Base-by-base conservation (phyloP, 2,797 vertebrate species). In the Poecilia wingei region DNA sequence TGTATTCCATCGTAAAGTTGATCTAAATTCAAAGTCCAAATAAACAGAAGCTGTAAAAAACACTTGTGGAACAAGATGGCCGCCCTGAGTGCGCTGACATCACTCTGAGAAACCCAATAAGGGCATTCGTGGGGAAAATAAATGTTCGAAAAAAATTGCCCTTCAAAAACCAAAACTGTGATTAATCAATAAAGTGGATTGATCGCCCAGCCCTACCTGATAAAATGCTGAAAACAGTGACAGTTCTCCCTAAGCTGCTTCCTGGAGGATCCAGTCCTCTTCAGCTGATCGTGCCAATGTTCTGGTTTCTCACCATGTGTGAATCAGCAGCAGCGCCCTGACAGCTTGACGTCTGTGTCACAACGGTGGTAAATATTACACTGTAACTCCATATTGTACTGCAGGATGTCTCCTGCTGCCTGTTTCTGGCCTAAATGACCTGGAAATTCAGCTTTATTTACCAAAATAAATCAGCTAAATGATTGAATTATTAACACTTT, bases 281-380 rank as follows among this genome's bases (percentile, higher is more conserved):
- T 82, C 83, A 79, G 68, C 4, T 2, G 33, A 75, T 57, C n/a
- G 8, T 43, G 0, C 45, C 55, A 53, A 46, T 28, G 55, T 75
- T 78, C 47, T 66, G 72, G 33, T 84, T 46, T 74, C 83, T 84
- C 57, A 59, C 69, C 47, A 13, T 76, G 45, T 69, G 82, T 75
- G 87, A 85, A 76, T 86, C 83, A 87, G 83, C 80, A 78, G 83
- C 78, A 79, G 22, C 68, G 79, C 49, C 79, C 81, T 9, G 69
- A 79, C 79, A 71, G 75, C 76, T 78, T 74, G 73, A 80, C 18
- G 75, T 69, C 81, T 83, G 80, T 91, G 83, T 85, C 90, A 90
- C 61, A 45, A 80, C 73, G 20, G 75, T 92, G 92, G 69, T 86
- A 88, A 93, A 94, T 94, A 82, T 93, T 74, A 75, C 89, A 91